Conservation (phyloP, 2,797 vertebrate species). For the Sphenopsis melanotis region DNA sequence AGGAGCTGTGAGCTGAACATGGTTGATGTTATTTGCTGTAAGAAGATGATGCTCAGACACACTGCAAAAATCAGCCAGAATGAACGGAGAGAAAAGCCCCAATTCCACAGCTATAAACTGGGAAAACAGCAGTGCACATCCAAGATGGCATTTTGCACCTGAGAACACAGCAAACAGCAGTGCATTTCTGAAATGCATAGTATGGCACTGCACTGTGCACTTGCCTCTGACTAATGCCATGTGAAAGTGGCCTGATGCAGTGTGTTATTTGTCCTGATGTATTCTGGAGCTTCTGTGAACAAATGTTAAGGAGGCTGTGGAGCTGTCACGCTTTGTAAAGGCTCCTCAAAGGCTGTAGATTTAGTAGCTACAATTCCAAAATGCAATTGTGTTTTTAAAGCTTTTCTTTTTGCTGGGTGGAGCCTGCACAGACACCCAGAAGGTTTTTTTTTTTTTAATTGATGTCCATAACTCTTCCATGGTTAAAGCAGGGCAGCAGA, state of each 20-base stretch:
- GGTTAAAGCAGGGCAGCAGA: background rate
- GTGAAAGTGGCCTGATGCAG: background rate
- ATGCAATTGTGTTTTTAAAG: background rate
- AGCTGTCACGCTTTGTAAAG: background rate
- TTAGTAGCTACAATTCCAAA: background rate
- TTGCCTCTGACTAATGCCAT: background rate
- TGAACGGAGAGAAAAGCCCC: background rate
- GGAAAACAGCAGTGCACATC: background rate
- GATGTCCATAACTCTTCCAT: background rate
- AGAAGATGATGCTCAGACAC: background rate
- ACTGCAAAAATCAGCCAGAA: background rate
- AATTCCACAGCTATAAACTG: background rate
- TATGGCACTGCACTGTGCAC: background rate
- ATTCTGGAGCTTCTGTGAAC: background rate
- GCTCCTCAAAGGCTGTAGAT: background rate
- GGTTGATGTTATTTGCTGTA: background rate
- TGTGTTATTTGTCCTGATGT: constrained; percentile 20
- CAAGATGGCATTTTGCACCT: background rate
- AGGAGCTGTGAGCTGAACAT: background rate
- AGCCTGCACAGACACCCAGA: background rate
- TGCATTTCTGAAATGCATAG: background rate
- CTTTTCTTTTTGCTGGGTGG: background rate
- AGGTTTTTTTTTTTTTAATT: background rate
- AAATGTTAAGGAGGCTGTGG: background rate
- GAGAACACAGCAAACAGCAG: background rate